phyloP scores from a whole-genome alignment of 2,113 vertebrate genomes.

The Porphyrio hochstetteri region DNA sequence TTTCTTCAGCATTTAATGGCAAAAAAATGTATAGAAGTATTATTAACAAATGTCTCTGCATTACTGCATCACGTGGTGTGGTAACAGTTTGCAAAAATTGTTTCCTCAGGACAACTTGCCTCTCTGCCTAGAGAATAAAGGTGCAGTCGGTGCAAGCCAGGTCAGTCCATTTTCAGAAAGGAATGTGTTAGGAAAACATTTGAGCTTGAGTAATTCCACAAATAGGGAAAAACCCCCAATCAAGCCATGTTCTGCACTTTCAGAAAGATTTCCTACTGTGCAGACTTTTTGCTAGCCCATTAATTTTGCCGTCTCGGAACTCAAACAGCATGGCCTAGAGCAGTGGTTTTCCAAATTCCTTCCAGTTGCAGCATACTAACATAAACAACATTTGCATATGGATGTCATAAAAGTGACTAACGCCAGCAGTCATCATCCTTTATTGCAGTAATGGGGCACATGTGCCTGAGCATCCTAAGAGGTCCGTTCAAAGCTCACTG shows the following conservation, averaged over 20 bases:
- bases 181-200: constrained; percentile 14
- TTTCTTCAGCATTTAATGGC: background rate
- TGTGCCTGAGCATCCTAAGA: constrained; percentile 37
- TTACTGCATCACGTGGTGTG: background rate
- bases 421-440: constrained; percentile 1
- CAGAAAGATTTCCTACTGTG: constrained; percentile 47
- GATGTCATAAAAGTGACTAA: constrained; percentile 67
- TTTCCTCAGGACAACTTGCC: background rate
- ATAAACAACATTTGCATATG: constrained; percentile 65
- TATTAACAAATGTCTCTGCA: background rate
- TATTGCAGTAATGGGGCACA: constrained; percentile 51
- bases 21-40: background rate
- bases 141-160: background rate
- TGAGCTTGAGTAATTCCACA: constrained; percentile 15
- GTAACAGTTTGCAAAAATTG: background rate
- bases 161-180: background rate
- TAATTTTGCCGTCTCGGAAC: constrained; percentile 34
- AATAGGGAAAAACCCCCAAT: background rate
- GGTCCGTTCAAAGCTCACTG: background rate
- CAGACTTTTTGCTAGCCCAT: constrained; percentile 39
- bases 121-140: background rate
- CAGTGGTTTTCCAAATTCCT: constrained; percentile 63
- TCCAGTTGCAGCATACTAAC: constrained; percentile 52
- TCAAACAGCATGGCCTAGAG: constrained; percentile 44
- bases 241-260: background rate